Evolutionary conservation across 1,140 invertebrate genomes (phyloP).

Genomic region (Charaxes varanes): DNA sequence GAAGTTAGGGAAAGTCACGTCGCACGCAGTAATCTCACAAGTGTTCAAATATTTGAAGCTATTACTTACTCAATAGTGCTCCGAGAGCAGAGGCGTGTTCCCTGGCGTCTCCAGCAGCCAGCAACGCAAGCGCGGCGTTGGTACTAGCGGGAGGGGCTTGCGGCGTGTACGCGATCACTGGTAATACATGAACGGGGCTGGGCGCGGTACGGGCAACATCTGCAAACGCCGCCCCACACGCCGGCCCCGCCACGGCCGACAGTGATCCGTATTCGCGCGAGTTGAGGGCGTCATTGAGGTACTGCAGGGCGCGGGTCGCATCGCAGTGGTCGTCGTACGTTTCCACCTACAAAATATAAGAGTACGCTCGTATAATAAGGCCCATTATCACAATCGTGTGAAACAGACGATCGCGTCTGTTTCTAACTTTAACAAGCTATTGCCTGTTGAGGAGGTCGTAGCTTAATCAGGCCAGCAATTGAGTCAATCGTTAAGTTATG

Average conservation of each 20-base stretch:
- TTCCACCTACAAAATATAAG: too few species aligned
- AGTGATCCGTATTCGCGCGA: conserved; percentile 40
- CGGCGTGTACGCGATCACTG: conserved; percentile 44
- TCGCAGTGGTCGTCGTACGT: conserved; percentile 41
- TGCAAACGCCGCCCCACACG: conserved; percentile 46
- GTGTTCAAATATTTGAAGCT: too few species aligned
- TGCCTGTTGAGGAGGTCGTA: too few species aligned
- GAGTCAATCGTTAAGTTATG: too few species aligned
- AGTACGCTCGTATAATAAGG: too few species aligned
- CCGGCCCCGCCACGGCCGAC: conserved; percentile 46
- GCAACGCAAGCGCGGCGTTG: conserved; percentile 21
- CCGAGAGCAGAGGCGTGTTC: conserved; percentile 22
- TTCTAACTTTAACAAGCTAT: too few species aligned
- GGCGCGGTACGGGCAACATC: conserved; percentile 38
- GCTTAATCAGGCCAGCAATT: too few species aligned
- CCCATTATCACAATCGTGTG: too few species aligned
- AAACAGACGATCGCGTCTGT: too few species aligned
- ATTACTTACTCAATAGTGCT: too few species aligned
- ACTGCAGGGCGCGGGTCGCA: conserved; percentile 36
- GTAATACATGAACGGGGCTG: conserved; percentile 31
- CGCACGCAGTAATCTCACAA: too few species aligned
- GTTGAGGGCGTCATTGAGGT: conserved; percentile 37
- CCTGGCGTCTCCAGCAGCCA: conserved; percentile 37
- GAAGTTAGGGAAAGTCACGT: too few species aligned
- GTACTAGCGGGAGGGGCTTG: conserved; percentile 31